Evolutionary conservation across 2,113 vertebrate species (phyloP), one percentile per base, ranked within the genome.

Genomic region (Acanthisitta chloris): DNA sequence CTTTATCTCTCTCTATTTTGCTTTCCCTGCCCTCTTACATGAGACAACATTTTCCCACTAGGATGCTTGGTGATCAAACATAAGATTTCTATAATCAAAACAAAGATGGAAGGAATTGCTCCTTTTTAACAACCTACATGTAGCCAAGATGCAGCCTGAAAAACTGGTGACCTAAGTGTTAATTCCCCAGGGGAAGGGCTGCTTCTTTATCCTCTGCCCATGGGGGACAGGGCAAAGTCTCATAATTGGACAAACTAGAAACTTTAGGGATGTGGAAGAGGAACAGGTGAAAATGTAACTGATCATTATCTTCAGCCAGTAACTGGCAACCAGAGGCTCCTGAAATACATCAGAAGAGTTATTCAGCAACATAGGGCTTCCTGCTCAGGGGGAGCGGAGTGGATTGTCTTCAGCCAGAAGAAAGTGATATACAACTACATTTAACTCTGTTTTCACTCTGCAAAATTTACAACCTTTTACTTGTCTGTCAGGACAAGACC

Each of bases 281-380:
- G 73, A 97, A 81, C 93, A 97, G 94, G 97, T 97, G 91, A 97
- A 97, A 97, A 94, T 81, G 52, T 76, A 97, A 96, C 94, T 21
- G 67, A 95, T 98, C 97, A 97, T 97, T 98, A 97, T 96, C 94
- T 96, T 94, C 95, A 97, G 92, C 87, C 95, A 85, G 86, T 86
- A 93, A 94, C 97, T 73, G 96, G 95, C 94, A 97, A 96, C 87
- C 92, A 93, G 97, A 97, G 92, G 88, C 97, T 97, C 91, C 91
- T 91, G 90, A 94, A 94, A 84, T 61, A 92, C 84, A 86, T 94
- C 80, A 95, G 89, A 91, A 81, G 70, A 71, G 33, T 88, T 67
- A 29, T 29, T 49, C 74, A 66, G 78, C 17, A 88, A 54, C 38
- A 31, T 42, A 18, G 66, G 42, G 65, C 70, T 85, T 52, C 34